These are phyloP conservation scores for Anagrus nilaparvatae DNA, from an alignment of 1,140 invertebrate genomes.

Conservation along the genomic window DNA sequence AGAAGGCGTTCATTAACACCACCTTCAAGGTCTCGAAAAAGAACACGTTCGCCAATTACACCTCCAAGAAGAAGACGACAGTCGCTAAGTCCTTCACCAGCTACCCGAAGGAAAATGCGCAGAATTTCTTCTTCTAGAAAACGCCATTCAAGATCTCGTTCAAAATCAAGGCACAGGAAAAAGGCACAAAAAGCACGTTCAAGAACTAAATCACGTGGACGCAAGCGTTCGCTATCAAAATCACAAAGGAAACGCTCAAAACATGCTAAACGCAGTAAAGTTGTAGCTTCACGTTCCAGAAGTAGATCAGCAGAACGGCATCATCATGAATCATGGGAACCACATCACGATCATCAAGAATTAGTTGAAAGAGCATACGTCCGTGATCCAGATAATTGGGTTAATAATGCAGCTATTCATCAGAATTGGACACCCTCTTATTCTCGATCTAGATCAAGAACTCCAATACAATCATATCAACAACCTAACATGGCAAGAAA, in stretches of 20 bases:
- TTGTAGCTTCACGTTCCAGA: slow-evolving; percentile 27
- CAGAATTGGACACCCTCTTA: slow-evolving; percentile 40
- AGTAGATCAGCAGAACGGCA: slow-evolving; percentile 24
- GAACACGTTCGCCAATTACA: slow-evolving; percentile 28
- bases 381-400: slow-evolving; percentile 20
- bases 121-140: slow-evolving; percentile 15
- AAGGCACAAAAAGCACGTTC: slow-evolving; percentile 27
- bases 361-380: slow-evolving; percentile 21
- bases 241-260: slow-evolving; percentile 26
- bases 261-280: slow-evolving; percentile 29
- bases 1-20: slow-evolving; percentile 4
- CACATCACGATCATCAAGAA: not conserved
- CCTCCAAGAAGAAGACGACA: too few relatives aligned
- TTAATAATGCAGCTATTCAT: slow-evolving; percentile 29
- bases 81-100: slow-evolving; percentile 15
- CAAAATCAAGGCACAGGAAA: slow-evolving; percentile 14
- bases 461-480: slow-evolving; percentile 33
- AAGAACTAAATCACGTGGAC: slow-evolving; percentile 17
- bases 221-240: slow-evolving; percentile 31
- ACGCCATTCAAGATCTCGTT: slow-evolving; percentile 18
- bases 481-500: slow-evolving; percentile 28
- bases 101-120: not conserved
- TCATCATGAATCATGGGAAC: slow-evolving; percentile 23
- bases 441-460: slow-evolving; percentile 42
- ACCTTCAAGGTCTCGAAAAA: slow-evolving; percentile 20